Base-by-base conservation (phyloP, 2,888 invertebrate genomes). In the Apeira syringaria region DNA sequence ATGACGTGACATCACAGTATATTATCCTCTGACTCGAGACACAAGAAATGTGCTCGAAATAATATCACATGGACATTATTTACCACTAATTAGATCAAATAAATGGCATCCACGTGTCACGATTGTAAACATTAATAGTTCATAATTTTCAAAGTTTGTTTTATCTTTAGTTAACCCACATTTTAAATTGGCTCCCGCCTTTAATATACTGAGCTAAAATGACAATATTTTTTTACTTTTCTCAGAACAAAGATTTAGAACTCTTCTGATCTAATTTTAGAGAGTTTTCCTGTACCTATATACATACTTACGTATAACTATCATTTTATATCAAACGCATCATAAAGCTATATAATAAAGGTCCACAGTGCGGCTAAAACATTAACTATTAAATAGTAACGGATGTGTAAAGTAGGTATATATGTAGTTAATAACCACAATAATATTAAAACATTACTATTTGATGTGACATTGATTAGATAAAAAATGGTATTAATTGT, bases 51-150 rank as follows among this genome's bases (percentile, higher is more conserved):
- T 50, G 47, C 20, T 36, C 37, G 33, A 53, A 44, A 42, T 26
- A 53, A 56, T 60, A 61, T 59, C 47, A 49, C 47, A 44, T 31
- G n/a, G 25, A 17, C 44, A 30, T 48, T 31, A 62, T 51, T 43
- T 53, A 44, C 26, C 29, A 36, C 55, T 61, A 67, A 67, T 65
- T 64, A 56, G 50, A 47, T 20, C 41, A 47, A 44, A 54, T 54
- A 61, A 52, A 54, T 52, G 42, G 5, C 25, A 47, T 48, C 41
- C 48, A 45, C 46, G 51, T 50, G 53, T 56, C 59, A 53, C 31
- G 44, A 44, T 29, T 50, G 45, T 41, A 43, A 45, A 53, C 51
- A 54, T 56, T 54, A 51, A 55, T 48, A 38, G 47, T 25, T 42
- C 47, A 53, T 58, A 57, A 49, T 46, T 56, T 53, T 45, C 22